These are phyloP conservation scores for Borostomias antarcticus DNA, from an alignment of 2,797 vertebrate genomes.

Conservation along the genomic window DNA sequence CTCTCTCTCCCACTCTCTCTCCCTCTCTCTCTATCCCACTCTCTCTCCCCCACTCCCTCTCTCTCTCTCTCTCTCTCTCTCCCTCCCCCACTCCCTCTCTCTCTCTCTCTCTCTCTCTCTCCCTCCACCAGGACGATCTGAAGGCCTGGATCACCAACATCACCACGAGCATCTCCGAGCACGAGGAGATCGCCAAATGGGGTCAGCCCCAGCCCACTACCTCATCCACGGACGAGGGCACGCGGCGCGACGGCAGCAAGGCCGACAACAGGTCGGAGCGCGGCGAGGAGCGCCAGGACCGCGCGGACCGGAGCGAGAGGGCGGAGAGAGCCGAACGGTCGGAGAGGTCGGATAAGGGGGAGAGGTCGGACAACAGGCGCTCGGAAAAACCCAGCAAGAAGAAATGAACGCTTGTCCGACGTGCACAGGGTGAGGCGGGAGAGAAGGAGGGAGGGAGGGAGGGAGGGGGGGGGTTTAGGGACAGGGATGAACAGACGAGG, in stretches of 20 bases:
- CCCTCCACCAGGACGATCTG: slow-evolving; percentile 83
- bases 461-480: slow-evolving; percentile 46
- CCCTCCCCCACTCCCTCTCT: background rate
- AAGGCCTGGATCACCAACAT: slow-evolving; percentile 85
- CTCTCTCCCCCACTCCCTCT: background rate
- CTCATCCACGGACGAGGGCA: slow-evolving; percentile 91
- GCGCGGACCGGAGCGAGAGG: slow-evolving; percentile 53
- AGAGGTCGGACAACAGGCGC: slow-evolving; percentile 77
- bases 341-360: slow-evolving; percentile 65
- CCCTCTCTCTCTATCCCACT: too few species aligned
- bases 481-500: slow-evolving; percentile 36
- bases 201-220: slow-evolving; percentile 88
- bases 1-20: too few species aligned
- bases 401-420: slow-evolving; percentile 76
- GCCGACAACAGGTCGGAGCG: slow-evolving; percentile 76
- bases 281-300: slow-evolving; percentile 69
- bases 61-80: background rate
- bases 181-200: slow-evolving; percentile 87
- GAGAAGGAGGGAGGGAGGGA: slow-evolving; percentile 12
- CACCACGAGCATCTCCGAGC: slow-evolving; percentile 79
- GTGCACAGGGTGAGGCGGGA: background rate
- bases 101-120: background rate
- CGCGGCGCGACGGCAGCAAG: slow-evolving; percentile 78
- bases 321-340: slow-evolving; percentile 62
- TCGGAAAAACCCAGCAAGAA: slow-evolving; percentile 84